Evolutionary conservation across 2,113 vertebrate genomes (phyloP), one percentile per base, ranked within the genome.

Genomic region (Neotoma lepida): DNA sequence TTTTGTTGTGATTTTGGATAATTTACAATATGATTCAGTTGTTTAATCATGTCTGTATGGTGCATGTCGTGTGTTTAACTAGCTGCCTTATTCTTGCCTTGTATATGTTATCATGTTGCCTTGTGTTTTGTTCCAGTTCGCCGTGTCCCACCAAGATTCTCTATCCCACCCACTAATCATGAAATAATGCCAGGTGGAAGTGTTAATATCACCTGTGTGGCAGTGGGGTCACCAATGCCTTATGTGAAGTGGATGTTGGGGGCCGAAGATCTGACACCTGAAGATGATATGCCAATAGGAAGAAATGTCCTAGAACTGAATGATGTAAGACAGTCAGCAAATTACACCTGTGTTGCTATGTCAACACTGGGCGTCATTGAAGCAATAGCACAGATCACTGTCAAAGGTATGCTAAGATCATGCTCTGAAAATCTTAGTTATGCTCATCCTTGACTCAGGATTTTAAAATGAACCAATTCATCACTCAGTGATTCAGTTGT

Each of bases 191-290:
- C 99, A 87, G 99, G 99, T 76, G 99, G 99, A 97, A 99, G 99
- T 88, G 99, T 99, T 91, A 99, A 99, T 98, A 99, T 99, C 98
- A 99, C 99, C 18, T 99, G 99, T 95, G 99, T 99, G 98, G 99
- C 99, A 2, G 99, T 99, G 97, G 99, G 99, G 73, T 99, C 99
- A 88, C 99, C 99, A 93, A 99, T 99, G 99, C 99, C 99, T 58
- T 99, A 99, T 95, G 99, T 99, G 95, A 99, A 99, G 97, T 99
- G 99, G 99, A 99, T 99, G 99, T 98, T 99, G 92, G 99, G 99
- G 64, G 99, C 99, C 3, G 99, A 99, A 97, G 99, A 99, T 98
- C 98, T 99, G 95, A 99, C 99, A 63, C 99, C 99, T 44, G 99
- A 99, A 96, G 99, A 99, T 96, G 99, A 99, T 98, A 99, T 99